These are phyloP conservation scores for Platygyra sinensis DNA, from an alignment of 64 coral and sea anemone species.

Conservation along the genomic window DNA sequence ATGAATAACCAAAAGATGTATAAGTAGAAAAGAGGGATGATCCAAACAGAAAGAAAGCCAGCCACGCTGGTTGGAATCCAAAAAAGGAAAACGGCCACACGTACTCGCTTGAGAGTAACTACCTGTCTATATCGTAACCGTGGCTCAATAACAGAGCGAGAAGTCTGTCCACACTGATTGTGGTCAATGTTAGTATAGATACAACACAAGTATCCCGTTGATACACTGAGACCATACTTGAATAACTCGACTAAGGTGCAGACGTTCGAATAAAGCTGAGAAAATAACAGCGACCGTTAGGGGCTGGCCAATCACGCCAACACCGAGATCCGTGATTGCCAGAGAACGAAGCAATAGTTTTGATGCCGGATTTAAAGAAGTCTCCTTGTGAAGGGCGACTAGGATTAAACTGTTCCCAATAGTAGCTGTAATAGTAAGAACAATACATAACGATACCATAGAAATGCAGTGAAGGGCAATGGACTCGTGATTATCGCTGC, in stretches of 20 bases:
- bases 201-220: background rate
- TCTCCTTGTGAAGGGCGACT: background rate
- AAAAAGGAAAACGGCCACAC: background rate
- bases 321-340: background rate
- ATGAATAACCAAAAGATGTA: too few relatives aligned
- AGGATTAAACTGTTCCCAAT: background rate
- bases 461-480: background rate
- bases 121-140: slow-evolving; percentile 6
- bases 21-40: too few relatives aligned
- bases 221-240: background rate
- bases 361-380: background rate
- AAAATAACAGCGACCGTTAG: background rate
- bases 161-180: background rate
- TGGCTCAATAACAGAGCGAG: background rate
- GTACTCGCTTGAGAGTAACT: background rate
- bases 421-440: background rate
- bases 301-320: background rate
- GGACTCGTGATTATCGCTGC: too few relatives aligned
- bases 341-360: slow-evolving; percentile 3
- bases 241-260: background rate
- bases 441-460: background rate
- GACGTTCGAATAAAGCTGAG: background rate
- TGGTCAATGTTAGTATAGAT: background rate
- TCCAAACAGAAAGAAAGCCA: background rate
- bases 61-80: background rate